Percentiles rank a stretch among this genome's conserved stretches.
These are phyloP conservation scores for Lepidocolaptes lacrymiger DNA, from an alignment of 2,797 vertebrate genomes.

Conservation along the genomic window DNA sequence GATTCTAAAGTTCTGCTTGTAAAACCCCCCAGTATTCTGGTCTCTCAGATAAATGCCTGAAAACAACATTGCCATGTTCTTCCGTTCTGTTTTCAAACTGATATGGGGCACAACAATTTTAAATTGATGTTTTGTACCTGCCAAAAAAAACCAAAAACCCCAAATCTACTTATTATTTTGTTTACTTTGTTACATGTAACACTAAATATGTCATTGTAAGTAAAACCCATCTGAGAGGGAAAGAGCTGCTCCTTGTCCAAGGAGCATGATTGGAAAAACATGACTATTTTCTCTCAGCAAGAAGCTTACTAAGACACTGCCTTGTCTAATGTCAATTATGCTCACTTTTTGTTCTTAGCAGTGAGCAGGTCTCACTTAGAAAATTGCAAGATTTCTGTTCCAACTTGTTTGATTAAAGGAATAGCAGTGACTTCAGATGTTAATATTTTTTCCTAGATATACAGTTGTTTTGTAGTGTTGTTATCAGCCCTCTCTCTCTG, in stretches of 20 bases:
- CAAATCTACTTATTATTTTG: not conserved
- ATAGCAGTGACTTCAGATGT: not conserved
- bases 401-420: slow-evolving; percentile 1
- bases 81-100: not conserved
- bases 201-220: not conserved
- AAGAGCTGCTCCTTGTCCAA: not conserved
- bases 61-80: not conserved
- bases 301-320: not conserved
- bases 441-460: not conserved
- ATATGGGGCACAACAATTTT: not conserved
- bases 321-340: not conserved
- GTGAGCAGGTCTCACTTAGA: not conserved
- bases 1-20: not conserved
- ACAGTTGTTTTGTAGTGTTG: not conserved
- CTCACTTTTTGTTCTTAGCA: not conserved
- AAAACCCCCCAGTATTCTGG: not conserved
- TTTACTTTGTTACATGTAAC: not conserved
- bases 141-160: not conserved
- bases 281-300: not conserved
- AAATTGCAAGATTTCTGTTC: slow-evolving; percentile 7
- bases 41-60: not conserved
- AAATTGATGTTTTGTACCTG: not conserved
- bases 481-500: not conserved
- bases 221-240: not conserved
- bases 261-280: not conserved